phyloP scores from a whole-genome alignment of 2,888 invertebrate genomes.

The Neuroscelio doddi region DNA sequence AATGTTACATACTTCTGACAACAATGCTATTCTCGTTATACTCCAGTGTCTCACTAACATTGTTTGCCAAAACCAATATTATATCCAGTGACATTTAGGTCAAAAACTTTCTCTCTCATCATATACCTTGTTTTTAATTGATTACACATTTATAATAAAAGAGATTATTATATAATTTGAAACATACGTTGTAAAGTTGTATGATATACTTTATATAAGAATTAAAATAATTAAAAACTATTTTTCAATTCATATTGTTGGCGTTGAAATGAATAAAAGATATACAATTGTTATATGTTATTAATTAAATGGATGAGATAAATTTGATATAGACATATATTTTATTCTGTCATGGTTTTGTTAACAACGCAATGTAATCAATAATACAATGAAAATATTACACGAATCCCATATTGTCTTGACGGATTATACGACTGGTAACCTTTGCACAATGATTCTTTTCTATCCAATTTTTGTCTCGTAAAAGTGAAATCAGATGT shows the following conservation, averaged over 20 bases:
- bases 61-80: not conserved
- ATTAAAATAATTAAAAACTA: too few relatives aligned
- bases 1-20: not conserved
- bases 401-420: not conserved
- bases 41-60: not conserved
- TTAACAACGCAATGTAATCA: not conserved
- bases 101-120: constrained; percentile 8
- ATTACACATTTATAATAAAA: not conserved
- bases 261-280: too few relatives aligned
- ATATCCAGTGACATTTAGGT: not conserved
- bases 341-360: not conserved
- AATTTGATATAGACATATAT: too few relatives aligned
- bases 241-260: too few relatives aligned
- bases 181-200: too few relatives aligned
- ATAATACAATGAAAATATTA: not conserved
- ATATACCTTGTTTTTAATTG: not conserved
- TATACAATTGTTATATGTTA: too few relatives aligned
- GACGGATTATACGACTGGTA: not conserved
- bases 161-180: too few relatives aligned
- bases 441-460: not conserved
- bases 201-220: too few relatives aligned
- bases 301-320: too few relatives aligned
- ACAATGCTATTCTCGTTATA: too few relatives aligned
- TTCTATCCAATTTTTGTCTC: constrained; percentile 4
- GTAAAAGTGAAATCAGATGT: constrained; percentile 3